Evolutionary conservation across 2,888 invertebrate genomes (phyloP).

Genomic region (Ennomos fuscantarius): DNA sequence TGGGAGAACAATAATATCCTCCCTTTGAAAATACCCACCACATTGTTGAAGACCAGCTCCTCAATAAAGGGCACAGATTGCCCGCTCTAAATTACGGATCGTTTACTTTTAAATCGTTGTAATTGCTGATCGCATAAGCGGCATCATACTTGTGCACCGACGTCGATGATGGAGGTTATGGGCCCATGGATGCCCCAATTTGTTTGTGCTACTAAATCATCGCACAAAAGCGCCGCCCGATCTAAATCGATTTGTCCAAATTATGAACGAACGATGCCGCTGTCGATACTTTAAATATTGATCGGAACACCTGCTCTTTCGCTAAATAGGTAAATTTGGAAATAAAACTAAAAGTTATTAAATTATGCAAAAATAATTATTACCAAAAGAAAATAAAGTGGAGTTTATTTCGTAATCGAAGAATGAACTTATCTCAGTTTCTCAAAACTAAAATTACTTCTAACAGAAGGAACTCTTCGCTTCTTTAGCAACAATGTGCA

Average conservation of each 20-base stretch:
- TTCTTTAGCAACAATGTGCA: conserved; percentile 26
- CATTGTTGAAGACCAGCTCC: conserved; percentile 27
- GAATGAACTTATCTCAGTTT: not conserved
- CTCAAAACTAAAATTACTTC: not conserved
- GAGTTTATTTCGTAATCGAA: not conserved
- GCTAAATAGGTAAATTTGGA: conserved; percentile 36
- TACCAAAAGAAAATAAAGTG: no score
- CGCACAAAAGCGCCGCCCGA: conserved; percentile 78
- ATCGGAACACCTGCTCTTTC: conserved; percentile 60
- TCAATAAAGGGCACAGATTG: conserved; percentile 59
- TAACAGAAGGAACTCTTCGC: conserved; percentile 19
- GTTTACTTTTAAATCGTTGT: conserved; percentile 77
- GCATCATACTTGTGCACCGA: conserved; percentile 59
- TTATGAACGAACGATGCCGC: conserved; percentile 62
- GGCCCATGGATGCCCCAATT: conserved; percentile 67
- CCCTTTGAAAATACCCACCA: conserved; percentile 30
- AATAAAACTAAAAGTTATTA: conserved; percentile 7
- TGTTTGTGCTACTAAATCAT: conserved; percentile 81
- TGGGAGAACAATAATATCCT: conserved; percentile 8
- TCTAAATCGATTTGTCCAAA: conserved; percentile 83
- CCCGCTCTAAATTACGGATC: conserved; percentile 71
- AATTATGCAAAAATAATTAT: not conserved
- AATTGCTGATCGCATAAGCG: conserved; percentile 70
- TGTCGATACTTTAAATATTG: conserved; percentile 65
- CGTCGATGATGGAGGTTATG: conserved; percentile 18